Percentiles rank a stretch among this genome's conserved stretches.
Conservation (phyloP, 2,888 invertebrate species). For the Acleris literana region DNA sequence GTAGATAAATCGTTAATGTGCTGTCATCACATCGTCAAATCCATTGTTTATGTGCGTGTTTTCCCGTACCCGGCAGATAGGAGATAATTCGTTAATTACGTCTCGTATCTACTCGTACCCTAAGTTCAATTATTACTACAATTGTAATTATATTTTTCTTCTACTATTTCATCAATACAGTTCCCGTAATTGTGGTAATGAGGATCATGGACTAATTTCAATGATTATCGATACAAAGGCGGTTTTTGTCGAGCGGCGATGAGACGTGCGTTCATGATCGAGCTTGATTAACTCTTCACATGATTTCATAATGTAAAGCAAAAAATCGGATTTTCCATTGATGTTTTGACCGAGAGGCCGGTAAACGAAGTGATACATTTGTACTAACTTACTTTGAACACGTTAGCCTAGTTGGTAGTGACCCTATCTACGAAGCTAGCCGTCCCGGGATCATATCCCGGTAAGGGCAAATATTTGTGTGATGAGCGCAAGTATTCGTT, state of each 20-base stretch:
- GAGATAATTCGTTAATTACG: constrained; percentile 22
- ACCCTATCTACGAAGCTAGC: too few relatives aligned
- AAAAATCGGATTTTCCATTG: constrained; percentile 20
- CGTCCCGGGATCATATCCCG: too few relatives aligned
- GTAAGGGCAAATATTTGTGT: too few relatives aligned
- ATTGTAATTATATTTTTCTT: constrained; percentile 29
- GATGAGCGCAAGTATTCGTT: too few relatives aligned
- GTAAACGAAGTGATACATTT: too few relatives aligned
- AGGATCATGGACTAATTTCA: constrained; percentile 31
- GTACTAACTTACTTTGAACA: too few relatives aligned
- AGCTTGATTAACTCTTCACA: constrained; percentile 9
- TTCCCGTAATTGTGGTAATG: constrained; percentile 28
- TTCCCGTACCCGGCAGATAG: not conserved
- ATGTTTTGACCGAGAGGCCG: not conserved
- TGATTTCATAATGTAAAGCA: constrained; percentile 15
- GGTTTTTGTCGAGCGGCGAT: constrained; percentile 24
- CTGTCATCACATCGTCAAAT: constrained; percentile 12
- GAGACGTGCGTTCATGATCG: constrained; percentile 7
- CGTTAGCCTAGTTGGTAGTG: too few relatives aligned
- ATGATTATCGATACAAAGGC: constrained; percentile 25
- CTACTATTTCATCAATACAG: constrained; percentile 33
- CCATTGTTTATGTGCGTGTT: constrained; percentile 6
- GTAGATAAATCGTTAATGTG: not conserved
- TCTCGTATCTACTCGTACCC: not conserved
- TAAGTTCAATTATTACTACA: constrained; percentile 18